Evolutionary conservation across 37 sponge, comb jelly and placozoan genomes (phyloP).

Genomic region (Theonella swinhoei): DNA sequence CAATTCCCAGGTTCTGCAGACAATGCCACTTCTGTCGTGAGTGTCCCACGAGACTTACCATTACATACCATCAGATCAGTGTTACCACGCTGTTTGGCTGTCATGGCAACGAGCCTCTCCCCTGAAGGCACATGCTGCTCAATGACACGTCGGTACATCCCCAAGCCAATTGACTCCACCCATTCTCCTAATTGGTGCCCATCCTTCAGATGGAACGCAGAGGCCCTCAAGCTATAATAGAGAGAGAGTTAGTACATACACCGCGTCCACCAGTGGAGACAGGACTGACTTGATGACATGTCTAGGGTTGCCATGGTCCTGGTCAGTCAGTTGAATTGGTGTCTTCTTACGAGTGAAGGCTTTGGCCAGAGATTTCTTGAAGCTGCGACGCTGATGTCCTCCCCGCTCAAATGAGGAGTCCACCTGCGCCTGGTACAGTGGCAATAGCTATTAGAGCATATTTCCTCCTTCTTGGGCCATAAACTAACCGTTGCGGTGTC

Average conservation of each 20-base stretch:
- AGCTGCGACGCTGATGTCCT: not conserved
- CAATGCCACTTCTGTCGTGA: not conserved
- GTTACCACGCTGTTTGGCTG: not conserved
- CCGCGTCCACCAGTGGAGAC: too few species aligned
- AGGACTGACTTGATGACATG: not conserved
- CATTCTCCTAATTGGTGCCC: conserved; percentile 34
- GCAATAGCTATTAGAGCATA: too few species aligned
- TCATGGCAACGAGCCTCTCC: conserved; percentile 31
- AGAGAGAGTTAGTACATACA: not conserved
- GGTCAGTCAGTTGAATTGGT: too few species aligned
- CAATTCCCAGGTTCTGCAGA: conserved; percentile 47
- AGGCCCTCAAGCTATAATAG: conserved; percentile 31
- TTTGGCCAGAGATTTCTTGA: conserved; percentile 8
- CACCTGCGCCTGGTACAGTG: too few species aligned
- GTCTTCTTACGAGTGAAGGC: too few species aligned
- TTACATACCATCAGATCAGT: conserved; percentile 41
- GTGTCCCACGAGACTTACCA: too few species aligned
- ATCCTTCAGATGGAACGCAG: conserved; percentile 25
- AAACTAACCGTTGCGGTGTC: too few species aligned
- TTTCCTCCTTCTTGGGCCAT: too few species aligned
- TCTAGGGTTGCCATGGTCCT: too few species aligned
- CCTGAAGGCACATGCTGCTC: conserved; percentile 20
- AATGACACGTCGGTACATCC: conserved; percentile 41
- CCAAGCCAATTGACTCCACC: conserved; percentile 48
- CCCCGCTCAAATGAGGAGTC: not conserved